Evolutionary conservation across 2,797 vertebrate genomes (phyloP), one percentile per base, ranked within the genome.

Genomic region (Lates japonicus): DNA sequence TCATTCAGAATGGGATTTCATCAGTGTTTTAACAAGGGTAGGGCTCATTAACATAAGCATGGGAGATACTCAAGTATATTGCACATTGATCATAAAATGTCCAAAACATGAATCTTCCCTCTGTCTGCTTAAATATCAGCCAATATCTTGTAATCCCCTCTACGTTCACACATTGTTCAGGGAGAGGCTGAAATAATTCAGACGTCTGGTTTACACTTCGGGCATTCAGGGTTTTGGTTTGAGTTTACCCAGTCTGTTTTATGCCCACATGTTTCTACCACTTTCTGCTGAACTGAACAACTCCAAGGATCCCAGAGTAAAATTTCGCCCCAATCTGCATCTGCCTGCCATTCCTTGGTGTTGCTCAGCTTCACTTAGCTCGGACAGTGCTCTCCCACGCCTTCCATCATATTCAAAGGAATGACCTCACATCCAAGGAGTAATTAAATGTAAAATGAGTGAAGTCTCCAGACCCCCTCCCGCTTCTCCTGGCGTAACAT

Each of bases 171-270:
- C 14, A 7, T 7, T 48, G 17, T 44, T 52, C 42, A 49, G 35
- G 57, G 29, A 74, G 60, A 61, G 8, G 59, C 52, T 78, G 73
- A 33, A 75, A 31, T 67, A 29, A 57, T 25, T 42, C 69, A 62
- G 49, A 65, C 51, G 41, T 65, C 60, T 52, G 16, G 13, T 80
- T 80, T 42, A 63, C 42, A 70, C 69, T 35, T 66, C 42, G 66
- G 69, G 49, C 35, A 62, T 80, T 75, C 72, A 72, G 67, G 46
- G 33, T 33, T 73, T 77, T 63, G n/a, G 16, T 80, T 79, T 54
- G 14, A 44, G 51, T 44, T 13, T 63, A 42, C 25, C 39, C 37
- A 12, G 0, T 42, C 17, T 33, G 25, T 63, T 68, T 54, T 16
- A 16, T 52, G 5, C 39, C 19, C 22, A 5, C n/a, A 35, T 10